Percentiles rank a stretch among this genome's conserved stretches.
Evolutionary conservation across 2,113 vertebrate species (phyloP).

Genomic region (Cercopithecus mona): DNA sequence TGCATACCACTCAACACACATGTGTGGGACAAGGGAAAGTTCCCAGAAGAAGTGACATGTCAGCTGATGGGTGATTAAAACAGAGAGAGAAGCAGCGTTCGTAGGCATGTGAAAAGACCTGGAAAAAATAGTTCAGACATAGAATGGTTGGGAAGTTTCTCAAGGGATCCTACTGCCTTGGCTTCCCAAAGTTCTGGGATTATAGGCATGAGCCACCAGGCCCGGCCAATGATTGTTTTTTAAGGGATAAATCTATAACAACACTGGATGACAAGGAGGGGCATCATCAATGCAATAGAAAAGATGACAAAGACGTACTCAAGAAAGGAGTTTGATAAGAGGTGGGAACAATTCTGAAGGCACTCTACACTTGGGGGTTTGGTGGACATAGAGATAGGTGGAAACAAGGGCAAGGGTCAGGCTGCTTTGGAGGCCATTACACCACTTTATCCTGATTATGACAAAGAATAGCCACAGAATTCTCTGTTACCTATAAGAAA

Average conservation of each 20-base stretch:
- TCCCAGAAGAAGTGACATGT: neutral
- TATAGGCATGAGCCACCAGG: too few species aligned
- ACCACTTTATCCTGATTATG: neutral
- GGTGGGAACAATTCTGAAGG: neutral
- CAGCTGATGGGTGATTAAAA: neutral
- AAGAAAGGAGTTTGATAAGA: neutral
- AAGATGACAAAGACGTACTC: neutral
- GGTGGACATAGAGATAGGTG: neutral
- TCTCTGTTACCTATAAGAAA: neutral
- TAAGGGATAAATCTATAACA: neutral
- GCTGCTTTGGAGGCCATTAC: neutral
- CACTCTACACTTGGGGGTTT: neutral
- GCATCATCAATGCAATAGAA: neutral
- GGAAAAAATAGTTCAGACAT: neutral
- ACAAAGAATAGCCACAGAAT: neutral
- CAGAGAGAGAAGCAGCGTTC: neutral
- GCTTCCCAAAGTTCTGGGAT: too few species aligned
- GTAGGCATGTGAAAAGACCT: neutral
- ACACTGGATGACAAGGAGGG: neutral
- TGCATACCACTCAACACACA: neutral
- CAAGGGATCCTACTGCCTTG: neutral
- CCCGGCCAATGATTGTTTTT: neutral
- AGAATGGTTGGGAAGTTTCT: neutral
- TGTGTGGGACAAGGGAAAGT: neutral
- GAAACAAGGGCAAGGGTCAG: neutral